A percentile compares a stretch with the other conserved stretches of the same genome.
phyloP scores from a whole-genome alignment of 2,113 vertebrate genomes.

The Heptranchias perlo region DNA sequence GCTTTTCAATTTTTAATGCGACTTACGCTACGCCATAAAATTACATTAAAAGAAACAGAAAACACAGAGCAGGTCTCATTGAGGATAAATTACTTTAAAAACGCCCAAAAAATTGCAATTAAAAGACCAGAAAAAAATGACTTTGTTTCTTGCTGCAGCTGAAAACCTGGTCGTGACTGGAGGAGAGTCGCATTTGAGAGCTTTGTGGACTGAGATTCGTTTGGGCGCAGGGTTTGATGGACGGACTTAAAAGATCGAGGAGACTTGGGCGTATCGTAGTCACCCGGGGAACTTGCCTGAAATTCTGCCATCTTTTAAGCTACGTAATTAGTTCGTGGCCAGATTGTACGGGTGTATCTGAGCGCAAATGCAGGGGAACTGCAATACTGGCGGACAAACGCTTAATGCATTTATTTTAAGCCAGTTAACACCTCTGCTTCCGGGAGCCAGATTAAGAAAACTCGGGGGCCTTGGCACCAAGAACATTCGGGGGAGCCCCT shows the following conservation, averaged over 20 bases:
- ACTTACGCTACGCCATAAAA: background rate
- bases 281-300: background rate
- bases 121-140: background rate
- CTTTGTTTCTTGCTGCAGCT: background rate
- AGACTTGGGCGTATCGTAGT: background rate
- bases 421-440: background rate
- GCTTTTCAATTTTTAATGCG: background rate
- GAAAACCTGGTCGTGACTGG: background rate
- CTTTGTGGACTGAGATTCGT: background rate
- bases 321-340: background rate
- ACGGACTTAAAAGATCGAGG: background rate
- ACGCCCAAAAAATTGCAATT: background rate
- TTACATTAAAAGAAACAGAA: background rate
- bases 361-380: background rate
- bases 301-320: background rate
- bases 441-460: background rate
- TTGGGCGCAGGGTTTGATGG: background rate
- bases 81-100: background rate
- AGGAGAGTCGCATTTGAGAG: background rate
- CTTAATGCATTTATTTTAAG: background rate
- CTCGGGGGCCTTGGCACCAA: background rate
- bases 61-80: background rate
- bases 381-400: no score
- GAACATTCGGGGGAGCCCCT: no score
- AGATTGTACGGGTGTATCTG: background rate